Base-by-base conservation (phyloP, 1,140 invertebrate species). In the Trichogramma pretiosum region DNA sequence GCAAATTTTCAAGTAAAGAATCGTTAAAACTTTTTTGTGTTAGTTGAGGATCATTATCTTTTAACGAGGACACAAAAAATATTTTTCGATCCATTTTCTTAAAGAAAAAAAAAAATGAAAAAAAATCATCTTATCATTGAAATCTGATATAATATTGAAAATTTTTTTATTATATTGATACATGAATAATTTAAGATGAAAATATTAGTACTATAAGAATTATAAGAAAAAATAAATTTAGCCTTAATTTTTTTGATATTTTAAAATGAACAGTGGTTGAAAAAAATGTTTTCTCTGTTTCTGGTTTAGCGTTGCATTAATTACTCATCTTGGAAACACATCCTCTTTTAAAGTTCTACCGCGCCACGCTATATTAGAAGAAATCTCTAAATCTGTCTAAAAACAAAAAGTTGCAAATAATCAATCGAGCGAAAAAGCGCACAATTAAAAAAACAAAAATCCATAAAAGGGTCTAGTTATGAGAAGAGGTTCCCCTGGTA, bases 211-310 rank as follows among this genome's bases (percentile, higher is more conserved):
- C n/a, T n/a, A n/a, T n/a, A n/a, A n/a, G n/a, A n/a, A n/a, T n/a
- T n/a, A n/a, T n/a, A n/a, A n/a, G n/a, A n/a, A n/a, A n/a, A n/a
- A 41, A 42, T 11, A 39, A 45, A 42, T 42, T 10, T n/a, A n/a
- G n/a, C n/a, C n/a, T n/a, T n/a, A n/a, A n/a, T n/a, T n/a, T n/a
- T n/a, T n/a, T n/a, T n/a, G n/a, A n/a, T n/a, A n/a, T n/a, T 28
- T 48, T 35, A 48, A 43, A 13, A 36, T 26, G 11, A 21, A 18
- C 33, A 47, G 16, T 38, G 38, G 39, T 47, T 52, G 34, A 52
- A 52, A 52, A n/a, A 43, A 24, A 30, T 47, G 33, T 52, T 52
- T 52, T 47, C 43, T 50, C 40, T 47, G 38, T 52, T 52, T 50
- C 26, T 52, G 38, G 26, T 52, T 37, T 47, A 52, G 50, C 45